These are phyloP conservation scores for Notarius lentiginosus DNA, from an alignment of 2,113 vertebrate genomes.

Conservation along the genomic window DNA sequence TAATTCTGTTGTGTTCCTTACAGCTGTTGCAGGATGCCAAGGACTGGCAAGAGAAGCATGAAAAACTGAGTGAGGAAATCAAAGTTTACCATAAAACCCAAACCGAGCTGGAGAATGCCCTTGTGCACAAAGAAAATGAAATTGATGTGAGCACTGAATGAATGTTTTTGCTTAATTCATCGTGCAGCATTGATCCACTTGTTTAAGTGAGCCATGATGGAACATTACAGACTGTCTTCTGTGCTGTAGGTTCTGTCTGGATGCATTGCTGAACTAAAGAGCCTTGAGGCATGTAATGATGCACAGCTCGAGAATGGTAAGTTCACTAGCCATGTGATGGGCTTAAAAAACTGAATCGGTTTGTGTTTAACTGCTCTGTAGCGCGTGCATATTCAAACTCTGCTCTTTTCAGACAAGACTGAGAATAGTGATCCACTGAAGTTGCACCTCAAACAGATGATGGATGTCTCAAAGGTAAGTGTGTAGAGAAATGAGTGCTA, in stretches of 20 bases:
- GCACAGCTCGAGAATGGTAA: slow-evolving; percentile 68
- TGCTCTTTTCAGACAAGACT: slow-evolving; percentile 74
- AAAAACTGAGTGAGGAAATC: slow-evolving; percentile 84
- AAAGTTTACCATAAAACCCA: slow-evolving; percentile 84
- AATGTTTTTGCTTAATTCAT: not conserved
- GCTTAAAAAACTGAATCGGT: not conserved
- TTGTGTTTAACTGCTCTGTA: not conserved
- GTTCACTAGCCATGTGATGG: slow-evolving; percentile 69
- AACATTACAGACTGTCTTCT: not conserved
- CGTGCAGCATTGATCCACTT: not conserved
- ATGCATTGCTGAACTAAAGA: slow-evolving; percentile 84
- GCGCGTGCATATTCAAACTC: not conserved
- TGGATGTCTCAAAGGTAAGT: slow-evolving; percentile 91
- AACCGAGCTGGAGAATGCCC: slow-evolving; percentile 84
- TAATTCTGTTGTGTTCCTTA: slow-evolving; percentile 25
- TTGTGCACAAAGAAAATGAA: slow-evolving; percentile 88
- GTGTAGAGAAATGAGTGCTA: not conserved
- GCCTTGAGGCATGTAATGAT: slow-evolving; percentile 75
- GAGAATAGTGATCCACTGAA: slow-evolving; percentile 79
- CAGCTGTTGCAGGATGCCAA: slow-evolving; percentile 84
- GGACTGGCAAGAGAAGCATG: slow-evolving; percentile 84
- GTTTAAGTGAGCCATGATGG: not conserved
- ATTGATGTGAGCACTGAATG: slow-evolving; percentile 76
- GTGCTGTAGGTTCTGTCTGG: slow-evolving; percentile 84
- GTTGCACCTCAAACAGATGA: slow-evolving; percentile 87